phyloP scores from a whole-genome alignment of 1,140 invertebrate species.

The Drosophila asahinai region DNA sequence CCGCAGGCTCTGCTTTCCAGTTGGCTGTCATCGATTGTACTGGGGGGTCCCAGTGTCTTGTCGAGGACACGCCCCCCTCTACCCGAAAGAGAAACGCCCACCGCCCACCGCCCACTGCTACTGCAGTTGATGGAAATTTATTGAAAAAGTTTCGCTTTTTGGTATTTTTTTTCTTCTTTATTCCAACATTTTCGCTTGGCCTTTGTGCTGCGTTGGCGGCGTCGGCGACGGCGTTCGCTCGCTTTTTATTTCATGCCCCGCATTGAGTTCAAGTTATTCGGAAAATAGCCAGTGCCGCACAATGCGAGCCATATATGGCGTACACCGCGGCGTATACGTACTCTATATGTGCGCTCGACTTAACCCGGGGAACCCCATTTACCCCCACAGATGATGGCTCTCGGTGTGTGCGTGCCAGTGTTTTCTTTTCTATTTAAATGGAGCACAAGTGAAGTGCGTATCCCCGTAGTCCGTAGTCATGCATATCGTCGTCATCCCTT shows the following conservation, averaged over 20 bases:
- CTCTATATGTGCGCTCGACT: conserved; percentile 24
- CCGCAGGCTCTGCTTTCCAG: conserved; percentile 76
- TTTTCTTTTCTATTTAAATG: conserved; percentile 83
- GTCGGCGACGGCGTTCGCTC: conserved; percentile 27
- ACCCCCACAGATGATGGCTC: conserved; percentile 13
- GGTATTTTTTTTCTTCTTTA: conserved; percentile 50
- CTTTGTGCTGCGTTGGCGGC: conserved; percentile 64
- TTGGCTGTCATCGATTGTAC: conserved; percentile 80
- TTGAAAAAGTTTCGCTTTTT: conserved; percentile 81
- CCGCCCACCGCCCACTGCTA: conserved; percentile 5
- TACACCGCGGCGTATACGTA: conserved; percentile 15
- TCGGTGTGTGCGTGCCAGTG: conserved; percentile 34
- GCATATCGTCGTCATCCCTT: conserved; percentile 48
- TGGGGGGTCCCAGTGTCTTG: conserved; percentile 64
- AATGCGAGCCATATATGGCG: conserved; percentile 27
- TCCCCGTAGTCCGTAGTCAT: conserved; percentile 46
- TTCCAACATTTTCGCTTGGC: conserved; percentile 49
- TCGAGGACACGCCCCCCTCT: conserved; percentile 45
- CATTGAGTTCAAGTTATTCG: conserved; percentile 83
- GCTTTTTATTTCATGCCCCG: conserved; percentile 76
- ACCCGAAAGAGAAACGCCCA: conserved; percentile 4
- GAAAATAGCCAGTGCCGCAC: conserved; percentile 72
- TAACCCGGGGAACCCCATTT: conserved; percentile 18
- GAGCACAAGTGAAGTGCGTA: conserved; percentile 81
- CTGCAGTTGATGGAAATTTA: conserved; percentile 79